Base-by-base conservation (phyloP, 2,113 vertebrate species). In the Pangasianodon hypophthalmus region DNA sequence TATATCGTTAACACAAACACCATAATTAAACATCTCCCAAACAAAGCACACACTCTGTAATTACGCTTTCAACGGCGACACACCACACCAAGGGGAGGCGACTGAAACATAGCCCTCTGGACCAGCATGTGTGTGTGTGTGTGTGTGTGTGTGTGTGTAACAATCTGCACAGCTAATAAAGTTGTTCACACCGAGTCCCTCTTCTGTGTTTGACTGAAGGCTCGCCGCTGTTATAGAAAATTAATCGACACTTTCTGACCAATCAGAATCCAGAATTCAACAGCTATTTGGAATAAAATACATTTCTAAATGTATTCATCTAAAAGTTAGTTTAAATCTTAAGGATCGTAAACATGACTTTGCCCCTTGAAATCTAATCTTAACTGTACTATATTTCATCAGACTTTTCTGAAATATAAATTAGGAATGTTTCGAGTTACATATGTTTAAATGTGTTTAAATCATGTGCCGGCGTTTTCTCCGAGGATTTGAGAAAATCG, bases 21-120 rank as follows among this genome's bases (percentile, higher is more conserved):
- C 94, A 95, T 95, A 96, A 96, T 96, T 95, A 96, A 95, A 95
- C 94, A 94, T 94, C 91, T 93, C 92, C 94, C 94, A 96, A 96
- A 96, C 96, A 96, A 96, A 96, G 95, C 95, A 96, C 95, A 96
- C 93, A 93, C 93, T 92, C 94, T 95, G 95, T 95, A 96, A 96
- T 96, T 96, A 95, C 92, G 94, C 94, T 94, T 94, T 90, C 95
- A 95, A 94, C 94, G 92, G 95, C 93, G 94, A 94, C 94, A 41
- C 93, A 94, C 94, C 94, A 94, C 95, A 94, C 85, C 80, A 87
- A 60, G 90, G 94, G 94, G 94, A 94, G 94, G 89, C 92, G 91
- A 94, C 92, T 94, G 93, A 94, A 94, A 93, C 93, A 93, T 90
- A 92, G 93, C 95, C 94, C 92, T 90, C 91, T 89, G 92, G 91